Evolutionary conservation across 2,888 invertebrate species (phyloP).

Genomic region (Dinocampus coccinellae): DNA sequence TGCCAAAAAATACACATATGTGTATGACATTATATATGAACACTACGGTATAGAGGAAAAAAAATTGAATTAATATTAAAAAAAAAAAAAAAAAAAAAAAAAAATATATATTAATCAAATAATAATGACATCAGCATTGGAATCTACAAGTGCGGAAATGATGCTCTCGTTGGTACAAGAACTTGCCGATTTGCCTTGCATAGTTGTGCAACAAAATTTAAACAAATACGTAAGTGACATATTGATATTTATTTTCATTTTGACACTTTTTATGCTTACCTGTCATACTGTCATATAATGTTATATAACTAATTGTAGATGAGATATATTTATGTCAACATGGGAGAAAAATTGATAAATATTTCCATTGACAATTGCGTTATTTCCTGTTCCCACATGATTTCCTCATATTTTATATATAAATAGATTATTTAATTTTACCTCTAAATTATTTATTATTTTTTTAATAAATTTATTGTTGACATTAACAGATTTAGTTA

Average conservation of each 20-base stretch:
- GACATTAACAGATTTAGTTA: not conserved
- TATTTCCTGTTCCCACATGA: not conserved
- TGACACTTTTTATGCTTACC: not conserved
- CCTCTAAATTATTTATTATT: no score
- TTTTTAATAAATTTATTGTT: not conserved
- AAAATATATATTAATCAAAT: not conserved
- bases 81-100: constrained; percentile 1
- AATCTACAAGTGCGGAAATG: constrained; percentile 38
- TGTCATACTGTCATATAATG: not conserved
- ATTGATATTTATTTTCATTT: no score
- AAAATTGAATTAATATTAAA: not conserved
- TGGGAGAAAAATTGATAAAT: not conserved
- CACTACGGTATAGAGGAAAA: not conserved
- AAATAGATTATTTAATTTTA: no score
- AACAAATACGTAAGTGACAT: constrained; percentile 74
- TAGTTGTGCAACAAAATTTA: constrained; percentile 73
- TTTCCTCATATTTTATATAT: no score
- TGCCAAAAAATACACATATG: not conserved
- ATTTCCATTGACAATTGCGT: not conserved
- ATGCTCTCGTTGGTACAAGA: constrained; percentile 56
- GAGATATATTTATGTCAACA: not conserved
- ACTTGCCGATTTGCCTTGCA: constrained; percentile 56
- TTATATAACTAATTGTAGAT: not conserved
- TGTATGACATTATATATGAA: not conserved
- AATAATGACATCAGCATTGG: constrained; percentile 14